Conservation (phyloP, 2,888 invertebrate species). For the Synanthedon tipuliformis region DNA sequence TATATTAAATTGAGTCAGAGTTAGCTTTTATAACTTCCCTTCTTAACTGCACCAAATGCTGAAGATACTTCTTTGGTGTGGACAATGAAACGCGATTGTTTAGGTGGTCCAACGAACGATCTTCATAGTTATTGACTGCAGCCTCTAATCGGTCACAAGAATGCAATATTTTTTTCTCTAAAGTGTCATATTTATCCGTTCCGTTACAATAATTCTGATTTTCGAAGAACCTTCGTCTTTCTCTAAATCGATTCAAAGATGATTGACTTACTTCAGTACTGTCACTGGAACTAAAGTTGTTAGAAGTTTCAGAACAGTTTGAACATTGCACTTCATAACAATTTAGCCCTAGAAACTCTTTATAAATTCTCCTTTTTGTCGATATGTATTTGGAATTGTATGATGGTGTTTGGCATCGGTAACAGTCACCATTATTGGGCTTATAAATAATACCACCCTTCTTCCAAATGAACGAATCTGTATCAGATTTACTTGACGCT, state of each 20-base stretch:
- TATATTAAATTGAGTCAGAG: conserved; percentile 21
- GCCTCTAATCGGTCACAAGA: conserved; percentile 41
- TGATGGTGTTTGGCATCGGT: conserved; percentile 24
- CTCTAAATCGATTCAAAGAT: conserved; percentile 14
- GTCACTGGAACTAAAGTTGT: conserved; percentile 19
- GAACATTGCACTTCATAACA: conserved; percentile 6
- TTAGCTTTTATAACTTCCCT: conserved; percentile 66
- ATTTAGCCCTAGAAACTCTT: conserved; percentile 30
- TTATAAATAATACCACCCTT: conserved; percentile 10
- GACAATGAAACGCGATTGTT: conserved; percentile 12
- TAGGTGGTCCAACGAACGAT: conserved; percentile 25
- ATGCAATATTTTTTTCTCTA: conserved; percentile 37
- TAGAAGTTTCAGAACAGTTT: conserved; percentile 7
- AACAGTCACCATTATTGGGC: conserved; percentile 13
- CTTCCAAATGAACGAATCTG: conserved; percentile 40
- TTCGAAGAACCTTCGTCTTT: conserved; percentile 18
- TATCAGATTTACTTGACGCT: conserved; percentile 33
- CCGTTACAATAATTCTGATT: conserved; percentile 13
- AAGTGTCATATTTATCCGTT: conserved; percentile 18
- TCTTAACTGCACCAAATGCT: conserved; percentile 68
- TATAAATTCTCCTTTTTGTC: conserved; percentile 25
- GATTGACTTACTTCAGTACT: conserved; percentile 12
- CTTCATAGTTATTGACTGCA: conserved; percentile 37
- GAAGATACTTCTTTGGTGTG: conserved; percentile 68
- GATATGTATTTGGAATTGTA: conserved; percentile 28